Conservation (phyloP, 2,797 vertebrate genomes). For the Spinus olivaceus region DNA sequence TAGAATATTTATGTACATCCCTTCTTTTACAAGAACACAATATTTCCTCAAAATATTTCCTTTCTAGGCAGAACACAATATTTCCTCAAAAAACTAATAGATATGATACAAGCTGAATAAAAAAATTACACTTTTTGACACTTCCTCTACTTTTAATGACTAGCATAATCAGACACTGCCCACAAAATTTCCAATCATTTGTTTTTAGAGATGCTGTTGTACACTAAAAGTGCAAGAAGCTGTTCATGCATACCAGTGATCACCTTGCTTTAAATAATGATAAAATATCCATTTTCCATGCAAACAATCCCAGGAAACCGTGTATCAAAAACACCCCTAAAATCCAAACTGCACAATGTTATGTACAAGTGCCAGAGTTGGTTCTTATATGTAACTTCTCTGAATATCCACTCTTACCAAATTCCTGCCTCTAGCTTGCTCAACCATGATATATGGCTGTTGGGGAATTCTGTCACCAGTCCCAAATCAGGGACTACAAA, state of each 20-base stretch:
- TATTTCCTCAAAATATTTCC: neutral
- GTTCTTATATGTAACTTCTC: neutral
- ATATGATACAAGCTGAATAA: neutral
- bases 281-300: neutral
- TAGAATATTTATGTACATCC: neutral
- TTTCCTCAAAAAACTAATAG: neutral
- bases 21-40: neutral
- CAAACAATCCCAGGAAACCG: neutral
- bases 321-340: neutral
- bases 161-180: neutral
- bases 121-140: neutral
- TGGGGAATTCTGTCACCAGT: neutral
- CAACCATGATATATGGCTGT: accelerated
- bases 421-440: neutral
- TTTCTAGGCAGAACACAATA: neutral
- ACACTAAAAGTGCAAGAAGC: neutral
- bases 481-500: neutral
- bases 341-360: neutral
- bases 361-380: neutral
- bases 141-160: neutral
- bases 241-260: no score
- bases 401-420: neutral
- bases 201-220: neutral
- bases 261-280: neutral
- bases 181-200: neutral